Percentiles rank a stretch among this genome's conserved stretches.
phyloP scores from a whole-genome alignment of 2,888 invertebrate species.

The Helicoverpa assulta region DNA sequence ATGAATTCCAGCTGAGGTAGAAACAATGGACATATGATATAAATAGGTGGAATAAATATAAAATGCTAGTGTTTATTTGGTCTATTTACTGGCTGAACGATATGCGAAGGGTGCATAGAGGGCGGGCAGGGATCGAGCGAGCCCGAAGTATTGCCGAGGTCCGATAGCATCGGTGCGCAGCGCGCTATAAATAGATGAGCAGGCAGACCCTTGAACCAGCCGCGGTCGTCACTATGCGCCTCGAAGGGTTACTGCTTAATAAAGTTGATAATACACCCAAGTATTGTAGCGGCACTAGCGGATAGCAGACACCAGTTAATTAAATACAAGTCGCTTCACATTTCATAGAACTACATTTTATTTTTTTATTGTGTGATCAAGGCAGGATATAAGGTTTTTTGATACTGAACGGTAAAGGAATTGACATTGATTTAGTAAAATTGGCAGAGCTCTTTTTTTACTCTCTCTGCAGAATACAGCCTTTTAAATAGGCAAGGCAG shows the following conservation, averaged over 20 bases:
- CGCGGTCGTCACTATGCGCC: slow-evolving; percentile 80
- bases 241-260: slow-evolving; percentile 74
- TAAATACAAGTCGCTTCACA: slow-evolving; percentile 24
- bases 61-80: slow-evolving; percentile 82
- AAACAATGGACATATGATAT: slow-evolving; percentile 88
- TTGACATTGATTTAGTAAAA: slow-evolving; percentile 33
- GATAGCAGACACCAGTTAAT: slow-evolving; percentile 24
- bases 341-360: slow-evolving; percentile 4
- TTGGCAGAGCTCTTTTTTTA: slow-evolving; percentile 2
- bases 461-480: slow-evolving; percentile 3
- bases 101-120: slow-evolving; percentile 86
- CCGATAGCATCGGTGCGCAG: slow-evolving; percentile 85
- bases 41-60: slow-evolving; percentile 87
- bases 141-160: slow-evolving; percentile 77
- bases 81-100: slow-evolving; percentile 85
- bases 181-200: slow-evolving; percentile 87
- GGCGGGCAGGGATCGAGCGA: slow-evolving; percentile 84
- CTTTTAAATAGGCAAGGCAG: slow-evolving; percentile 14
- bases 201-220: slow-evolving; percentile 88
- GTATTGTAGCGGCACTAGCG: slow-evolving; percentile 9
- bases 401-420: slow-evolving; percentile 7
- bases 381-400: background rate
- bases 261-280: slow-evolving; percentile 49
- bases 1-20: slow-evolving; percentile 82
- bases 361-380: slow-evolving; percentile 4